Conservation (phyloP, 2,113 vertebrate genomes). For the Passer montanus region DNA sequence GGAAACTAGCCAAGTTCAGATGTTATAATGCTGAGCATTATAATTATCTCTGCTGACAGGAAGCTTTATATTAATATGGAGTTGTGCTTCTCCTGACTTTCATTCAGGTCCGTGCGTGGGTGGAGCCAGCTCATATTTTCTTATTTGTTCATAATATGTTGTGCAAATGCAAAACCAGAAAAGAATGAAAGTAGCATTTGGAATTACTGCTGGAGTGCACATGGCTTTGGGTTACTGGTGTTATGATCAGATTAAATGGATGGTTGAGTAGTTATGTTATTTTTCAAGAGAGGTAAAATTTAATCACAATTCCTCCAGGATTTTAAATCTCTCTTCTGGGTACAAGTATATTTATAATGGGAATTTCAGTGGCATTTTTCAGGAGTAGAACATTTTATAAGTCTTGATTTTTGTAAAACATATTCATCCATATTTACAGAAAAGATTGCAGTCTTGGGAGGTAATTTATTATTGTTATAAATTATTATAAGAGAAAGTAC, state of each 20-base stretch:
- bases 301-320: background rate
- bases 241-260: background rate
- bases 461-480: background rate
- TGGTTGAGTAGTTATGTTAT: background rate
- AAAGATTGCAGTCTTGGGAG: background rate
- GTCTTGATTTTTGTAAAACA: background rate
- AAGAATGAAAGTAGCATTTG: background rate
- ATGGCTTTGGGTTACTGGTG: background rate
- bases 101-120: fast-evolving
- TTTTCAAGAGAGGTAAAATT: background rate
- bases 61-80: background rate
- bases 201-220: background rate
- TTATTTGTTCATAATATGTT: background rate
- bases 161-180: background rate
- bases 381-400: background rate
- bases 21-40: background rate
- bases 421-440: background rate
- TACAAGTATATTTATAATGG: background rate
- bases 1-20: background rate
- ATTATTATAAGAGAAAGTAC: background rate
- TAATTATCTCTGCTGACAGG: background rate
- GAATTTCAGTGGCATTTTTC: background rate
- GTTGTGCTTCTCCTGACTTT: background rate
- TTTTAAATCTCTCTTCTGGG: background rate
- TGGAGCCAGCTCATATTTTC: background rate